Conservation (phyloP, 2,888 invertebrate genomes). For the Troglohyphantes excavatus region DNA sequence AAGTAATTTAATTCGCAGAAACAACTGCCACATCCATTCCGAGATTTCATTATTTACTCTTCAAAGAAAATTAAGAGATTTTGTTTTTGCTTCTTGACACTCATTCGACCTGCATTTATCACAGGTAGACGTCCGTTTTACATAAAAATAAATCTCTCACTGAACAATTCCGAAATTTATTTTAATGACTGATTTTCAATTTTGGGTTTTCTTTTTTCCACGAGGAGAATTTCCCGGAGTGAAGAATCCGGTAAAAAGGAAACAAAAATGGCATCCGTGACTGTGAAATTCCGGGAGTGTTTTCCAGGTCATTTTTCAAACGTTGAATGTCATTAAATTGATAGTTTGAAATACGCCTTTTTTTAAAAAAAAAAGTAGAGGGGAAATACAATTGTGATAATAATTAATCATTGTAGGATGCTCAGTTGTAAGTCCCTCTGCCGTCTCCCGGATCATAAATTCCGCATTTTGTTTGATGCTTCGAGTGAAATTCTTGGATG, state of each 20-base stretch:
- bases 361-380: neutral
- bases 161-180: neutral
- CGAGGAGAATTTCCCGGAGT: neutral
- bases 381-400: slow-evolving; percentile 33
- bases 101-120: slow-evolving; percentile 27
- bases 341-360: slow-evolving; percentile 32
- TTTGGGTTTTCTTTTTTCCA: neutral
- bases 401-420: slow-evolving; percentile 31
- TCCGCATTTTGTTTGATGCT: slow-evolving; percentile 30
- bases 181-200: slow-evolving; percentile 11
- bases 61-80: slow-evolving; percentile 24
- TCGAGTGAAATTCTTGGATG: slow-evolving; percentile 10
- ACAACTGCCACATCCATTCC: neutral
- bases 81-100: slow-evolving; percentile 24
- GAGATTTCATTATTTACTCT: slow-evolving; percentile 15
- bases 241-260: neutral
- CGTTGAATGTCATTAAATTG: slow-evolving; percentile 34
- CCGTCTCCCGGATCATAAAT: slow-evolving; percentile 16
- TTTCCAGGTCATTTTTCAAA: slow-evolving; percentile 44
- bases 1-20: slow-evolving; percentile 35
- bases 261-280: slow-evolving; percentile 33
- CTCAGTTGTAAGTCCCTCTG: slow-evolving; percentile 3
- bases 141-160: neutral
- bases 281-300: slow-evolving; percentile 44
- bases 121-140: neutral